Evolutionary conservation across 2,888 invertebrate genomes (phyloP), one percentile per base, ranked within the genome.

Genomic region (Cheilosia soror): DNA sequence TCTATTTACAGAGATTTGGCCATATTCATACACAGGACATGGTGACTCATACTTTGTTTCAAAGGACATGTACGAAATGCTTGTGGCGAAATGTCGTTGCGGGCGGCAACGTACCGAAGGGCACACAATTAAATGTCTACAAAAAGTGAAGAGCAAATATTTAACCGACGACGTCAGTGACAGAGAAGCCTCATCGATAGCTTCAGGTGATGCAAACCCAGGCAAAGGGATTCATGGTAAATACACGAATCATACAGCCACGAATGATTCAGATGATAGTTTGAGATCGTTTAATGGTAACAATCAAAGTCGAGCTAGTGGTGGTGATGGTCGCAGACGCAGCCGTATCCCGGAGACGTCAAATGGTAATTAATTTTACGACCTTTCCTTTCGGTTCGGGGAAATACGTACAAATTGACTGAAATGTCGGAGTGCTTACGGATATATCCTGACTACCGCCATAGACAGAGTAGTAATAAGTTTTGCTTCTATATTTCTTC

Each of bases 61-160:
- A 13, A 87, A 89, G 9, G 90, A 90, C 66, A 92, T 92, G 91
- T 90, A 90, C 65, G 89, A 90, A 62, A 80, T 88, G 57, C 87
- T 92, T 7, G 40, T 91, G 53, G 90, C 89, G 25, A 89, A 85
- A 25, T 92, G 92, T 80, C 92, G 92, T 13, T 92, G 92, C 84
- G 92, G 92, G 11, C 89, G 92, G 27, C 88, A 84, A 9, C 90
- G 89, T 55, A 88, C 87, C 63, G 89, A 89, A n/a, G 83, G 88
- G 5, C 92, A 92, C 81, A 85, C 90, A 87, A 87, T 90, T 25
- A 92, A 90, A 87, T 92, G 92, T 86, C 80, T 92, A 31, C 92
- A 92, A 80, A 90, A 89, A 37, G 88, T 88, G 25, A 63, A 89
- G n/a, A 89, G 88, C 87, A 89, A 89, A 69, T 88, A 88, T 71